Percentiles rank a stretch among this genome's conserved stretches.
Evolutionary conservation across 2,888 invertebrate genomes (phyloP).

Genomic region (Rhamphomyia laevipes): DNA sequence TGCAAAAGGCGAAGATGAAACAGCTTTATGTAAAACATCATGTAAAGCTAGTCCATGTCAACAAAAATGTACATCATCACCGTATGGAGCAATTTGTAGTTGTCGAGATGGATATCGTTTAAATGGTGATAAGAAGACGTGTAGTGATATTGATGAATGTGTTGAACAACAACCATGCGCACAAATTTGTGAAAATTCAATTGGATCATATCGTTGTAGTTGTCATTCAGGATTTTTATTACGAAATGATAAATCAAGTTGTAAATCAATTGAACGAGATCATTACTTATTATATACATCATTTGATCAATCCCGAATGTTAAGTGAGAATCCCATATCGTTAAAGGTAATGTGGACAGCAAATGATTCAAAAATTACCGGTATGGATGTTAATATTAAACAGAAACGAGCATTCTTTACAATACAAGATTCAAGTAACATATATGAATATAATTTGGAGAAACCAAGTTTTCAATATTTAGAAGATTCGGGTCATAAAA

Average conservation of each 20-base stretch:
- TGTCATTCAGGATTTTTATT: slow-evolving; percentile 33
- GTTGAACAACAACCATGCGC: slow-evolving; percentile 42
- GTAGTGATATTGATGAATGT: slow-evolving; percentile 66
- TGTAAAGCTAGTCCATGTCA: slow-evolving; percentile 38
- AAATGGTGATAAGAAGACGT: slow-evolving; percentile 41
- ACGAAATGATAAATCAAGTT: slow-evolving; percentile 49
- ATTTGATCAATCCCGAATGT: slow-evolving; percentile 44
- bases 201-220: slow-evolving; percentile 31
- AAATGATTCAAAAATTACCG: slow-evolving; percentile 40
- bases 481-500: slow-evolving; percentile 39
- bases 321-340: slow-evolving; percentile 32
- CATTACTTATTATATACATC: slow-evolving; percentile 45
- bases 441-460: slow-evolving; percentile 35
- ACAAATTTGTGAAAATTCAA: slow-evolving; percentile 41
- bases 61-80: slow-evolving; percentile 50
- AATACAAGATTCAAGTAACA: slow-evolving; percentile 34
- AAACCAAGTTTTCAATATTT: slow-evolving; percentile 31
- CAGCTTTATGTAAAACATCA: slow-evolving; percentile 45
- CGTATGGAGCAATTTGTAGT: slow-evolving; percentile 51
- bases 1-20: slow-evolving; percentile 57
- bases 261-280: slow-evolving; percentile 50
- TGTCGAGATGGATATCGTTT: slow-evolving; percentile 50
- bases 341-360: slow-evolving; percentile 35
- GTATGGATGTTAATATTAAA: slow-evolving; percentile 42
- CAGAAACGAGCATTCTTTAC: slow-evolving; percentile 41